These are phyloP conservation scores for Camponotus pennsylvanicus DNA, from an alignment of 1,140 invertebrate genomes.

Conservation along the genomic window DNA sequence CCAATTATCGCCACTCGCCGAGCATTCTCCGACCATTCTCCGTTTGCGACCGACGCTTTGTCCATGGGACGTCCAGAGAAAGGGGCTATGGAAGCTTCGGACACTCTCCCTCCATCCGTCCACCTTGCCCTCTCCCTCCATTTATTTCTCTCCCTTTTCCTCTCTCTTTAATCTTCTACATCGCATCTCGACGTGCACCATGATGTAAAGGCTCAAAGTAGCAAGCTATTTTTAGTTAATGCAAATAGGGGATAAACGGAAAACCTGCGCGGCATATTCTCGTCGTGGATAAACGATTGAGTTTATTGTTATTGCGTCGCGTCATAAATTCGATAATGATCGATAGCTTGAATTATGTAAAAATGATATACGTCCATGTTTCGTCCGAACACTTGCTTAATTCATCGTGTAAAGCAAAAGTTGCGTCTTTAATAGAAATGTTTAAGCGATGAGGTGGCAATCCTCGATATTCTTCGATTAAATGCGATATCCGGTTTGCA, in stretches of 20 bases:
- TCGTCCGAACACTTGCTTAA: background rate
- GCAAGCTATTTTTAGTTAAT: constrained; percentile 48
- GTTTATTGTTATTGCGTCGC: background rate
- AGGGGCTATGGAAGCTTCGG: background rate
- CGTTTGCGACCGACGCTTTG: constrained; percentile 45
- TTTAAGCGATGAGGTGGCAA: background rate
- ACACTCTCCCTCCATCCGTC: background rate
- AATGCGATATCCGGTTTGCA: constrained; percentile 2
- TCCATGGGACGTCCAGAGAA: constrained; percentile 34
- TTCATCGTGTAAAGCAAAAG: background rate
- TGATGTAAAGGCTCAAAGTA: constrained; percentile 15
- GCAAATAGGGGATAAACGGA: constrained; percentile 36
- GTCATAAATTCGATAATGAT: constrained; percentile 30
- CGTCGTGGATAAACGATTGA: background rate
- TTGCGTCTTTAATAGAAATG: background rate
- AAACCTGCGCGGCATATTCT: background rate
- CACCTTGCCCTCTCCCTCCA: no score
- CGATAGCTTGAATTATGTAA: background rate
- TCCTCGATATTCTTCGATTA: constrained; percentile 27
- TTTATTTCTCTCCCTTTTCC: background rate
- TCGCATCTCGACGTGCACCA: constrained; percentile 1
- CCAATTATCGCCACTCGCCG: constrained; percentile 52
- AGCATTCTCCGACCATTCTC: constrained; percentile 17
- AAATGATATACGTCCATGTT: background rate
- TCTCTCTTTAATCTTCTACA: constrained; percentile 3